Evolutionary conservation across 2,888 invertebrate species (phyloP), one percentile per base, ranked within the genome.

Genomic region (Caenorhabditis wallacei): DNA sequence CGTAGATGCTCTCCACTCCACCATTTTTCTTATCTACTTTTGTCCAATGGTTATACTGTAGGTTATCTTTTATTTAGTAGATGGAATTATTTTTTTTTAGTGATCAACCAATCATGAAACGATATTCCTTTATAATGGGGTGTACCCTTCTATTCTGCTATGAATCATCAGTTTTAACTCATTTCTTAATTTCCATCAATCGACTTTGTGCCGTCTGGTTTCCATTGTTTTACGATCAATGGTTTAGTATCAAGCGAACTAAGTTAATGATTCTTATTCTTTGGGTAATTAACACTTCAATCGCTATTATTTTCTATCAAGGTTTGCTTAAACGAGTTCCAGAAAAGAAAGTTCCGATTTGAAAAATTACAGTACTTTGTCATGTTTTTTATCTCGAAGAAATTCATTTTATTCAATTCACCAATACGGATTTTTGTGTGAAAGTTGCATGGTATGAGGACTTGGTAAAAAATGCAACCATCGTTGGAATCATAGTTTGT

Each of bases 371-470:
- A 20, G 7, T 30, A 20, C 20, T 30, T 40, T 84, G 84, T 24
- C 61, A 66, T 2, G 72, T 84, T 48, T 78, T 71, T 63, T 84
- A 82, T 66, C 26, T 63, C 22, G 70, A 71, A 20, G 64, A 70
- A 7, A 72, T 79, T 13, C 79, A 82, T 61, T 76, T 82, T 22
- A 64, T 84, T 22, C 68, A 66, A 1, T 84, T 84, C 53, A 75
- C 75, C 5, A 54, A 59, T 7, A 53, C 80, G 0, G 63, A 63
- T 10, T 37, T 72, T 16, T 84, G 84, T n/a, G 71, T 22, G 0
- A 24, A 57, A 30, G 82, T 84, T n/a, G 70, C 70, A 1, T 82
- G 82, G 84, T 85, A 85, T 30, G 71, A 71, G 11, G 84, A 80
- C 22, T 85, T 85, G 43, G 56, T 79, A n/a, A 82, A 82, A 30